phyloP scores from a whole-genome alignment of 2,888 invertebrate genomes.

The Drosophila neoperkinsi region DNA sequence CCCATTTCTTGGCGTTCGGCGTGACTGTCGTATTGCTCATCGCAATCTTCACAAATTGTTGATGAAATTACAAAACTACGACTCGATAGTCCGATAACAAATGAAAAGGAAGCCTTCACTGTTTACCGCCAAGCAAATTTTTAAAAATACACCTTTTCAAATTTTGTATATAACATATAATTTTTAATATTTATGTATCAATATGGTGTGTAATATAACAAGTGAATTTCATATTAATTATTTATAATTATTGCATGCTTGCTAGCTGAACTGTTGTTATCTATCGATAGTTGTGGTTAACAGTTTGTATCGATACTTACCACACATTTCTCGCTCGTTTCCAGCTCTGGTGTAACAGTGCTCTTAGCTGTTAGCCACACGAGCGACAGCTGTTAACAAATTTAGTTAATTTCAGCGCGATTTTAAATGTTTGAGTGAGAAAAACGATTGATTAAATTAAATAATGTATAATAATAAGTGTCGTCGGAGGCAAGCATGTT shows the following conservation, averaged over 20 bases:
- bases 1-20: conserved; percentile 33
- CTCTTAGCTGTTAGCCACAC: conserved; percentile 15
- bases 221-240: not conserved
- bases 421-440: conserved; percentile 17
- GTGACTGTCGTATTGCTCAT: conserved; percentile 44
- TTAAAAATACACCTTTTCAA: not conserved
- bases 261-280: too few species aligned
- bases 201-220: not conserved
- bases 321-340: not conserved
- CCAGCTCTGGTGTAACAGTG: not conserved
- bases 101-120: not conserved
- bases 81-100: conserved; percentile 25
- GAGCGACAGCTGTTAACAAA: conserved; percentile 33
- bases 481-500: conserved; percentile 1
- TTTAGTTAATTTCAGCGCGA: conserved; percentile 3
- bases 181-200: too few species aligned
- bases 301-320: not conserved
- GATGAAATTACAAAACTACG: conserved; percentile 13
- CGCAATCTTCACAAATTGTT: conserved; percentile 3
- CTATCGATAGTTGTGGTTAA: not conserved
- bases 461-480: not conserved
- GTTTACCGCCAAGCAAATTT: conserved; percentile 15
- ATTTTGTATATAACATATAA: not conserved
- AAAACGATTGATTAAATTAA: conserved; percentile 6
- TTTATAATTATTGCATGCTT: not conserved